Base-by-base conservation (phyloP, 2,888 invertebrate species). In the Eustalomyia histrio region DNA sequence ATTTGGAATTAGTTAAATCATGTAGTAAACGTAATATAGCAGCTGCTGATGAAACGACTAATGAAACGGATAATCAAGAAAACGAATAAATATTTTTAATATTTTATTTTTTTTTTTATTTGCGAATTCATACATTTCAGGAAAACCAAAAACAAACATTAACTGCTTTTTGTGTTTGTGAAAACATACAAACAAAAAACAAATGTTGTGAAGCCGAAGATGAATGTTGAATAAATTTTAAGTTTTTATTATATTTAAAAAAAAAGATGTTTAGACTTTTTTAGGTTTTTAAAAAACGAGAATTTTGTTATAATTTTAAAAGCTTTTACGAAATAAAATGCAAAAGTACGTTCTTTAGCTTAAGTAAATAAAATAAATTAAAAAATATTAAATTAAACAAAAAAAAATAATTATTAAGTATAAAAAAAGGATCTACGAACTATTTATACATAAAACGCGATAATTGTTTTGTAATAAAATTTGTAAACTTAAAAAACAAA, bases 1-100 rank as follows among this genome's bases (percentile, higher is more conserved):
- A 91, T 86, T 85, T 91, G 83, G 87, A 87, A 73, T 86, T 89
- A 80, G 86, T 88, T 73, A 89, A 89, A 85, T 89, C 88, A 75
- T 87, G 88, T 75, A 85, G 88, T 85, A 90, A 90, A 86, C 88
- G 90, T 85, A 89, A 88, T 85, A 89, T 90, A 84, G 85, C 85
- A 79, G 85, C 87, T 43, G 86, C 86, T 82, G 90, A 90, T 83
- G 88, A 88, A 78, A 86, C 86, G 79, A 87, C 85, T 80, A 86
- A 85, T 83, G 88, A 89, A 83, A 85, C 86, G 64, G 84, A 85
- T 64, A 83, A 73, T 76, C 84, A 82, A 67, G 85, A 84, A 79
- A 83, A 85, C 81, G 84, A 84, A 83, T 84, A 79, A 83, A 52
- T 21, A 55, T n/a, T 47, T 47, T 47, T 50, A 14, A 39, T 8